phyloP scores from a whole-genome alignment of 2,888 invertebrate genomes.

The Thelaira solivaga region DNA sequence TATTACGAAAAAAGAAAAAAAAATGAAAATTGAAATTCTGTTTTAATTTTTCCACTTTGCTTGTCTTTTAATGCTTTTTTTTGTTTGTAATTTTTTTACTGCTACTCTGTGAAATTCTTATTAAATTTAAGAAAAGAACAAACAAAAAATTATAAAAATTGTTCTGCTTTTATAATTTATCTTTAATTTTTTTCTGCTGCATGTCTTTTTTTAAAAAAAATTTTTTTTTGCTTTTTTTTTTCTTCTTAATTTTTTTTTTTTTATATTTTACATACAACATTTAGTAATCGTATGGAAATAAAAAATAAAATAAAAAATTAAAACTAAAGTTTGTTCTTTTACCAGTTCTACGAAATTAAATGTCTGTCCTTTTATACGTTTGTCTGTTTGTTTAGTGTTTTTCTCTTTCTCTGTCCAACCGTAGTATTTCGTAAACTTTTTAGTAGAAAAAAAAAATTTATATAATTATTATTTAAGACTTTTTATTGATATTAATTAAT shows the following conservation, averaged over 20 bases:
- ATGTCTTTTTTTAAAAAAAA: constrained; percentile 32
- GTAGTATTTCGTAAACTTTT: constrained; percentile 28
- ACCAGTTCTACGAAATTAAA: constrained; percentile 60
- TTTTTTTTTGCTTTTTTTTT: constrained; percentile 36
- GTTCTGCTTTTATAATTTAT: constrained; percentile 57
- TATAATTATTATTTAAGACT: no score
- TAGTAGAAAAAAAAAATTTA: constrained; percentile 13
- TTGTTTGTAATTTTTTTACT: constrained; percentile 24
- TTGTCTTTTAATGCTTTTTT: constrained; percentile 20
- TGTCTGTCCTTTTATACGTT: constrained; percentile 35
- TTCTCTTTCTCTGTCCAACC: constrained; percentile 40
- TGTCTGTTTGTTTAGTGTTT: constrained; percentile 12
- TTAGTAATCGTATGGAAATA: constrained; percentile 22
- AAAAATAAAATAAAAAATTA: not conserved
- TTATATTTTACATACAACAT: constrained; percentile 55
- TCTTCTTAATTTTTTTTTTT: constrained; percentile 45
- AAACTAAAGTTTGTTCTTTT: constrained; percentile 48
- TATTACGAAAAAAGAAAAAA: not conserved
- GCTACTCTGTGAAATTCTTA: constrained; percentile 44
- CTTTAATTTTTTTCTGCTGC: constrained; percentile 53
- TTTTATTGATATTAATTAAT: no score
- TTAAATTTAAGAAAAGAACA: constrained; percentile 34
- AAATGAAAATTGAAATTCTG: constrained; percentile 37
- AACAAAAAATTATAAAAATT: constrained; percentile 9
- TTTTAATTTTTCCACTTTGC: constrained; percentile 34